These are phyloP conservation scores for Rhea pennata DNA, from an alignment of 2,113 vertebrate species.

Conservation along the genomic window DNA sequence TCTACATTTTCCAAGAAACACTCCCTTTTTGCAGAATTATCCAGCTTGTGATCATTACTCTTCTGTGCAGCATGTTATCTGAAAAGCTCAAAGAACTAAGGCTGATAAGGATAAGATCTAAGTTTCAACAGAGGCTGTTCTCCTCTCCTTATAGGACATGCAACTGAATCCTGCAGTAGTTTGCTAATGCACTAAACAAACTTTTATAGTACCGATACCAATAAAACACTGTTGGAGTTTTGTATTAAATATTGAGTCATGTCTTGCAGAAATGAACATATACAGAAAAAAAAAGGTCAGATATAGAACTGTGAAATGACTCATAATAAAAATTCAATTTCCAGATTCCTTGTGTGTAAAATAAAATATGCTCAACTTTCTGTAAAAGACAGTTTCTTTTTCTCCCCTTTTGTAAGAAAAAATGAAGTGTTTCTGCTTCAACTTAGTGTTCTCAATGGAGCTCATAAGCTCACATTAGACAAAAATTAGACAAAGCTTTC, in stretches of 20 bases:
- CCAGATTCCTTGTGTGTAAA: not conserved
- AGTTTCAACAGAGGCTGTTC: not conserved
- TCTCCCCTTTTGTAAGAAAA: not conserved
- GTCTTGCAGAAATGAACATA: not conserved
- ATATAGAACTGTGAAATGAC: not conserved
- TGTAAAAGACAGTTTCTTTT: not conserved
- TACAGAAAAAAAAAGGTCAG: not conserved
- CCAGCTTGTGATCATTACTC: not conserved
- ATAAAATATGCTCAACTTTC: not conserved
- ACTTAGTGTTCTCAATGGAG: not conserved
- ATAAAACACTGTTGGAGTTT: not conserved
- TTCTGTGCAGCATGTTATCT: not conserved
- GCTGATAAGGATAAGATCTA: constrained; percentile 21
- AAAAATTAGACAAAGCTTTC: not conserved
- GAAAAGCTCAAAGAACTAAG: not conserved
- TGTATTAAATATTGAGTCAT: constrained; percentile 50
- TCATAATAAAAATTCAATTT: not conserved
- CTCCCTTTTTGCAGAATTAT: not conserved
- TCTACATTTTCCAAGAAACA: not conserved
- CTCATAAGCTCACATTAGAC: not conserved
- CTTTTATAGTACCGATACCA: constrained; percentile 9
- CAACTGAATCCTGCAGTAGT: constrained; percentile 17
- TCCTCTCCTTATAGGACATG: not conserved
- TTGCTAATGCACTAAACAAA: constrained; percentile 42
- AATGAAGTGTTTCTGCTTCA: not conserved